These are phyloP conservation scores for Carollia perspicillata DNA, from an alignment of 2,113 vertebrate species.

Conservation along the genomic window DNA sequence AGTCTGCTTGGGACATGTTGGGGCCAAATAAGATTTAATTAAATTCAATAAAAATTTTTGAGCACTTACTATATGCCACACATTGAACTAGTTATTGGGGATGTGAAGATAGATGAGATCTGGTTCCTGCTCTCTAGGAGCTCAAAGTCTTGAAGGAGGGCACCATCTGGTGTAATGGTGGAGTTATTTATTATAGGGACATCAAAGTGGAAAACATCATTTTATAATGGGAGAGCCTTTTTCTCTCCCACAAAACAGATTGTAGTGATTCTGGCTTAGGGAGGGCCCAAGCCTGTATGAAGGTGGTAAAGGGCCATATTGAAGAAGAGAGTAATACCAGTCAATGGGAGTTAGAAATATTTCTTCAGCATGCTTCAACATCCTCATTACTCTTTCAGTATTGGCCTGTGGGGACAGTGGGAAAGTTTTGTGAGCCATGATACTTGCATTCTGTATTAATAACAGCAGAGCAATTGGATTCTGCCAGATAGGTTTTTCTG, in stretches of 20 bases:
- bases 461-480: background rate
- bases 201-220: slow-evolving; percentile 8
- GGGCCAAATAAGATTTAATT: slow-evolving; percentile 33
- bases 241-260: background rate
- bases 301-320: background rate
- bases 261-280: background rate
- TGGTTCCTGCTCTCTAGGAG: background rate
- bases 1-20: background rate
- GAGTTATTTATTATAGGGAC: background rate
- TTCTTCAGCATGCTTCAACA: background rate
- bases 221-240: background rate
- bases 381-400: background rate
- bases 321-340: background rate
- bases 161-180: background rate
- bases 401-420: background rate
- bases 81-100: background rate
- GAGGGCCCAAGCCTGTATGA: background rate
- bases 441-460: background rate
- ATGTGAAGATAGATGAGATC: slow-evolving; percentile 2
- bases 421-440: background rate
- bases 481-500: background rate
- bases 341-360: background rate
- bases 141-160: background rate
- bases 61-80: slow-evolving; percentile 21
- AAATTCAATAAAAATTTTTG: background rate